phyloP scores from a whole-genome alignment of 2,113 vertebrate species.

The Sinocyclocheilus rhinocerous region DNA sequence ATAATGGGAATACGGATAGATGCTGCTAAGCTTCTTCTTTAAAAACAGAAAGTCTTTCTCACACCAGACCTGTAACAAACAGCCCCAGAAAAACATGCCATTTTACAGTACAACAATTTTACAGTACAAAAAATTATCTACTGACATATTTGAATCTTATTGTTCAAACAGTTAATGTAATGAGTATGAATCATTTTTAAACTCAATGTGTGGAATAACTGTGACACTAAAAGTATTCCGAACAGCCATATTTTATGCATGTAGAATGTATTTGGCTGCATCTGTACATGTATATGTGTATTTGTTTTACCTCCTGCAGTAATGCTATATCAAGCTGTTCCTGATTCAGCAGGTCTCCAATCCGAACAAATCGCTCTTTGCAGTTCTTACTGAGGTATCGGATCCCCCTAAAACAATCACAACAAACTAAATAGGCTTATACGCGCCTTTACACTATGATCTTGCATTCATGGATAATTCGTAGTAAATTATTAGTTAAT shows the following conservation, averaged over 20 bases:
- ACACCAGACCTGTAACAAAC: slow-evolving; percentile 87
- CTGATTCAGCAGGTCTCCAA: slow-evolving; percentile 79
- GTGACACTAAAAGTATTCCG: not conserved
- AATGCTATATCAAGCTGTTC: slow-evolving; percentile 84
- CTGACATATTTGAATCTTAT: too few relatives aligned
- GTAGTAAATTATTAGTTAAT: not conserved
- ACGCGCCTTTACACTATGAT: not conserved
- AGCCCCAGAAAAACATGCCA: not conserved
- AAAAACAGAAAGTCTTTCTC: slow-evolving; percentile 85
- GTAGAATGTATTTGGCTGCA: not conserved
- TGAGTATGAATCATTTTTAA: too few relatives aligned
- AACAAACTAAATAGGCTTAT: not conserved
- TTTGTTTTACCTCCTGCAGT: slow-evolving; percentile 87
- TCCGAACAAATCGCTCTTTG: slow-evolving; percentile 79
- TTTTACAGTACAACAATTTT: not conserved
- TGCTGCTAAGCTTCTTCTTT: slow-evolving; percentile 75
- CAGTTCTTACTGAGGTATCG: slow-evolving; percentile 87
- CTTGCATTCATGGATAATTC: not conserved
- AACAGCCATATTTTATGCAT: not conserved
- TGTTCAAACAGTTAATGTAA: not conserved
- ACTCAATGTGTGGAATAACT: not conserved
- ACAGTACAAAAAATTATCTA: not conserved
- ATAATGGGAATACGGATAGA: slow-evolving; percentile 85
- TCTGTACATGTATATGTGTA: not conserved
- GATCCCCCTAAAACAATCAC: slow-evolving; percentile 80